These are phyloP conservation scores for Stomatorhinus walkeri DNA, from an alignment of 2,797 vertebrate species.

Conservation along the genomic window DNA sequence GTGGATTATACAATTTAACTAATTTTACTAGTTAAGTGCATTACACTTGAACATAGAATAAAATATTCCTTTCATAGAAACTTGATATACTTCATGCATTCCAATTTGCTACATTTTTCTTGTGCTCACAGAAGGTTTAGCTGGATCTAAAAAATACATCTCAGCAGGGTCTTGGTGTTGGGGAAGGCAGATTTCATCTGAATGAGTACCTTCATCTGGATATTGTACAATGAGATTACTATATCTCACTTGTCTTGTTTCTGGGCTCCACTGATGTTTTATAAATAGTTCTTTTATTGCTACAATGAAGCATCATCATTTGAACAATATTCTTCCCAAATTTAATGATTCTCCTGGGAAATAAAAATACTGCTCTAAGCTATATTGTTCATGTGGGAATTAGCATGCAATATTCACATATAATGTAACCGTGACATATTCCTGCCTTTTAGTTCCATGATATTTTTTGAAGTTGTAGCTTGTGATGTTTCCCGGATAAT, in stretches of 20 bases:
- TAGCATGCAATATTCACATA: background rate
- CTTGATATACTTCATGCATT: background rate
- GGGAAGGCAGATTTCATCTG: background rate
- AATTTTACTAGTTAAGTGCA: background rate
- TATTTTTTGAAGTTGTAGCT: background rate
- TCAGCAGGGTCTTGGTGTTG: background rate
- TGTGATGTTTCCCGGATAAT: background rate
- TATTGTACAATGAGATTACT: background rate
- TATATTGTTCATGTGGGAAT: background rate
- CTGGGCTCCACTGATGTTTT: background rate
- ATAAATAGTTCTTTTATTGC: background rate
- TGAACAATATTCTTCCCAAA: background rate
- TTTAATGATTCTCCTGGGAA: slow-evolving; percentile 1
- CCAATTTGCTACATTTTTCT: background rate
- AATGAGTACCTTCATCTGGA: background rate
- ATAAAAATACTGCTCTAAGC: background rate
- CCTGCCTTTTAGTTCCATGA: background rate
- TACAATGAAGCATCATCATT: background rate
- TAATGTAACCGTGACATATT: background rate
- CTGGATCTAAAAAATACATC: background rate
- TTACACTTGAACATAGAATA: background rate
- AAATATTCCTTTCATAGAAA: background rate
- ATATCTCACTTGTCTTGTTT: background rate
- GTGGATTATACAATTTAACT: background rate
- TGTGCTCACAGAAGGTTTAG: background rate